phyloP scores from a whole-genome alignment of 2,113 vertebrate species.

The Lepus timidus region DNA sequence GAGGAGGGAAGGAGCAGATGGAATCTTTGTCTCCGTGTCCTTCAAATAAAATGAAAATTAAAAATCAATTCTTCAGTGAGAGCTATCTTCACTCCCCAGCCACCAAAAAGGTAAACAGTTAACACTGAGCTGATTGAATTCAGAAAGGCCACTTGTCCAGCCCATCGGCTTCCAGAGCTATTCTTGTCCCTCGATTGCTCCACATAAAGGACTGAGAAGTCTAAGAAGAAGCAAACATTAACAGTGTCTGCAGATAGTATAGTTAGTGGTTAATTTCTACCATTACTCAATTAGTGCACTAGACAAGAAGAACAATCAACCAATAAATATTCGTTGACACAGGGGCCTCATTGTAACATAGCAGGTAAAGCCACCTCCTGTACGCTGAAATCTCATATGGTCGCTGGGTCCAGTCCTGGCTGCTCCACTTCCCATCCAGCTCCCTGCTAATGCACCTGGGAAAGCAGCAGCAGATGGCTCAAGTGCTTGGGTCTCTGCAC shows the following conservation, averaged over 20 bases:
- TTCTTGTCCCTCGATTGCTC: background rate
- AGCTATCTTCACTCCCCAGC: background rate
- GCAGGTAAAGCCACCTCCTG: too few species aligned
- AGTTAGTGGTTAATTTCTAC: background rate
- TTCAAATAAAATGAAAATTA: too few species aligned
- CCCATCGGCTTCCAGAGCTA: background rate
- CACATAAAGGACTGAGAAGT: constrained; percentile 22
- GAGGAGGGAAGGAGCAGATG: too few species aligned
- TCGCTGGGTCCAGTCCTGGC: too few species aligned
- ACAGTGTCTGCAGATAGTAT: background rate
- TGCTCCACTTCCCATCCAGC: too few species aligned
- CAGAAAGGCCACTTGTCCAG: background rate
- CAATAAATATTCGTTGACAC: background rate
- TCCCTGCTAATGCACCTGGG: too few species aligned
- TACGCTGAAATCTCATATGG: too few species aligned
- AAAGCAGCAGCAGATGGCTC: too few species aligned
- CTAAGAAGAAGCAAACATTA: background rate
- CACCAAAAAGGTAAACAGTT: background rate
- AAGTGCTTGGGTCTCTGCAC: too few species aligned
- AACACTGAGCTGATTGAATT: background rate
- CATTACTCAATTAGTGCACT: background rate
- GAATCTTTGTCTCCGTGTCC: too few species aligned
- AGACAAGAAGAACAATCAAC: background rate
- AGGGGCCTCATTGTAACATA: too few species aligned
- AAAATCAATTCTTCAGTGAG: background rate